These are phyloP conservation scores for Dysmachus trigonus DNA, from an alignment of 2,888 invertebrate genomes.

Conservation along the genomic window DNA sequence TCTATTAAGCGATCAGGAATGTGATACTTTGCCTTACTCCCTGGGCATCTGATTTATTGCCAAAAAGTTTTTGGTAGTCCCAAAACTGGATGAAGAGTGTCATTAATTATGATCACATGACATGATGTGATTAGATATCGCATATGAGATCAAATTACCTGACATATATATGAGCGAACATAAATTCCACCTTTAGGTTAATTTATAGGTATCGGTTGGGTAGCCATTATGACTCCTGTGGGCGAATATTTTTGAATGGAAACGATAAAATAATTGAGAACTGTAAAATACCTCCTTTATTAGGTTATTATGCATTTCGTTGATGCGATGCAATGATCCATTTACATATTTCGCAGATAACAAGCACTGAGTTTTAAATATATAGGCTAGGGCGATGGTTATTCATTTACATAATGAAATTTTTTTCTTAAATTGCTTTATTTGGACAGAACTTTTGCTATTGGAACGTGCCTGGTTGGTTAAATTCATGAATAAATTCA, in stretches of 20 bases:
- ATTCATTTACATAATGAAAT: not conserved
- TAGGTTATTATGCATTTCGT: not conserved
- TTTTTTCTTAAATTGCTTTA: not conserved
- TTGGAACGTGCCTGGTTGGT: not conserved
- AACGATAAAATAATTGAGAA: conserved; percentile 38
- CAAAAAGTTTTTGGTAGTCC: conserved; percentile 39
- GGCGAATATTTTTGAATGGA: conserved; percentile 34
- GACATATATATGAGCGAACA: conserved; percentile 24
- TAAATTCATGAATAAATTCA: not conserved
- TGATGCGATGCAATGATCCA: not conserved
- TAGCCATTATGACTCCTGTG: conserved; percentile 25
- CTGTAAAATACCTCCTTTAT: conserved; percentile 2
- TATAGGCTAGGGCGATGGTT: not conserved
- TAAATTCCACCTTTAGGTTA: conserved; percentile 28
- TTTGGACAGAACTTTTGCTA: not conserved
- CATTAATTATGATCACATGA: conserved; percentile 39
- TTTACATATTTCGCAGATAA: conserved; percentile 24
- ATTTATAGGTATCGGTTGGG: conserved; percentile 11
- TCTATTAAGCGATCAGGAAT: conserved; percentile 35
- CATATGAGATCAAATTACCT: conserved; percentile 40
- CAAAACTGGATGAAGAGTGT: conserved; percentile 9
- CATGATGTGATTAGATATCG: conserved; percentile 41
- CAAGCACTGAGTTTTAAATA: not conserved
- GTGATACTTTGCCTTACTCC: not conserved
- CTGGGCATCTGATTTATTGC: conserved; percentile 33